Evolutionary conservation across 2,888 invertebrate genomes (phyloP).

Genomic region (Tuta absoluta): DNA sequence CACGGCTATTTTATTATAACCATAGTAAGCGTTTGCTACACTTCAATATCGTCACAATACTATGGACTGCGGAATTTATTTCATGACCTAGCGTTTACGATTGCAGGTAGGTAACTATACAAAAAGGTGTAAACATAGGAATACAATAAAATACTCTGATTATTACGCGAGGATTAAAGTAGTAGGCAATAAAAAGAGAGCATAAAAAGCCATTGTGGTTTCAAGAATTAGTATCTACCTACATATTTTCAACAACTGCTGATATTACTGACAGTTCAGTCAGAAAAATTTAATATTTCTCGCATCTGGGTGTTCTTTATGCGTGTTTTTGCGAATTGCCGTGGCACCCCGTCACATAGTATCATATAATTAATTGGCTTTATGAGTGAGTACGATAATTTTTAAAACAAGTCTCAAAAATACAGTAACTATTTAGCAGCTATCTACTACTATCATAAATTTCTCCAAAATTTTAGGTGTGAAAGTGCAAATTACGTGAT

Average conservation of each 20-base stretch:
- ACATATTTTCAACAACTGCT: no score
- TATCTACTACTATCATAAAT: conserved; percentile 9
- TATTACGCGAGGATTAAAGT: neutral
- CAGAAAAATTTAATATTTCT: no score
- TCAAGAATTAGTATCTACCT: neutral
- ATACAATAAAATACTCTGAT: conserved; percentile 1
- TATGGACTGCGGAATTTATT: conserved; percentile 8
- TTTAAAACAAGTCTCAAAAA: no score
- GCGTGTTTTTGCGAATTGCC: no score
- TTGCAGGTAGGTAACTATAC: neutral
- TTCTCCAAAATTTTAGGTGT: neutral
- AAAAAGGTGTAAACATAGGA: conserved; percentile 3
- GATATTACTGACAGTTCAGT: no score
- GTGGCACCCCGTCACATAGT: no score
- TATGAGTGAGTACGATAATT: no score
- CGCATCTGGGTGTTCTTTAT: no score
- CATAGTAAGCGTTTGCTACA: no score
- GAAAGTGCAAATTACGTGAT: conserved; percentile 22
- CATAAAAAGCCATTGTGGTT: neutral
- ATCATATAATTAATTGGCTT: no score
- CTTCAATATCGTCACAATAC: conserved; percentile 1
- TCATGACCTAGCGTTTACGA: conserved; percentile 4
- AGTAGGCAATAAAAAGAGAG: neutral
- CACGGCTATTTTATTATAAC: conserved; percentile 16
- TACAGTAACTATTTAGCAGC: no score